Conservation (phyloP, 2,113 vertebrate species). For the Stegostoma tigrinum region DNA sequence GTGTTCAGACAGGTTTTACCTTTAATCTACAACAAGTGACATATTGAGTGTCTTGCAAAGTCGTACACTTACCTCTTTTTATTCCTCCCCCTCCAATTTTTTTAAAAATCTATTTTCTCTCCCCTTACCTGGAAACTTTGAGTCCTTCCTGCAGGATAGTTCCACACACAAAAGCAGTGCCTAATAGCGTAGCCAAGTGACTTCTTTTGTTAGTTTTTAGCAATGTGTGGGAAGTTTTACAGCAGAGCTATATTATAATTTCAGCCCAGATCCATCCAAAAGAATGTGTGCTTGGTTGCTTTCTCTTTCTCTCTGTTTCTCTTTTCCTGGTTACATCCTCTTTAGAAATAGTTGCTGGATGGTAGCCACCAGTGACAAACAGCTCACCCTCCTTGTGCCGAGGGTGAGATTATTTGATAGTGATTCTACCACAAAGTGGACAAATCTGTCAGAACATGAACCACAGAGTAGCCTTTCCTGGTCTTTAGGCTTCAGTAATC, state of each 20-base stretch:
- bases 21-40: not conserved
- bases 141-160: not conserved
- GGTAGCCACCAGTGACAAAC: not conserved
- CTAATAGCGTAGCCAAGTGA: too few species aligned
- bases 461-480: not conserved
- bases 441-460: not conserved
- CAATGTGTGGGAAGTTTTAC: not conserved
- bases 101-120: not conserved
- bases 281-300: not conserved
- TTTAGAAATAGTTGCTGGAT: not conserved
- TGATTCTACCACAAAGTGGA: too few species aligned
- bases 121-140: not conserved
- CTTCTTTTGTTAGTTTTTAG: not conserved
- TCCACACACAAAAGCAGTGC: not conserved
- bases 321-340: not conserved
- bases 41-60: not conserved
- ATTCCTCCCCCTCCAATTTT: not conserved
- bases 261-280: not conserved
- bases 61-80: not conserved
- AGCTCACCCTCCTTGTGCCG: not conserved
- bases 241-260: not conserved
- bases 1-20: not conserved
- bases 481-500: not conserved
- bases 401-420: not conserved
- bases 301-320: not conserved